Conservation (phyloP, 1,140 invertebrate genomes). For the Frieseomelitta varia region DNA sequence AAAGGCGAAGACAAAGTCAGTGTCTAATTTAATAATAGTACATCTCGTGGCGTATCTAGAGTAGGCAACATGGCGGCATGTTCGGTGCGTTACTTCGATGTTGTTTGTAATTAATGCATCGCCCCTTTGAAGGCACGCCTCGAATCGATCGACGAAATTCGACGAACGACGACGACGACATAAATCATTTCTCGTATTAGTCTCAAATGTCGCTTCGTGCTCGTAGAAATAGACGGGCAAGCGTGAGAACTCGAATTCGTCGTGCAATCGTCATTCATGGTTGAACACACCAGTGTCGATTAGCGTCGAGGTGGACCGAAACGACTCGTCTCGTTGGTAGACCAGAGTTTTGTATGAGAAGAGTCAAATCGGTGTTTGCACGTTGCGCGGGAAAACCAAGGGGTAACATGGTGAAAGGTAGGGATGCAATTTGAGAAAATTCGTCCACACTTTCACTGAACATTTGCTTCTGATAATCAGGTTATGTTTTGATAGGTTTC, state of each 20-base stretch:
- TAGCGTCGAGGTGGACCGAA: background rate
- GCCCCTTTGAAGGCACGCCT: background rate
- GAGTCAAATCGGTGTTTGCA: background rate
- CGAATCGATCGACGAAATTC: background rate
- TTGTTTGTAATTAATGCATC: background rate
- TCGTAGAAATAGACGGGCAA: background rate
- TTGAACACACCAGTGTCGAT: background rate
- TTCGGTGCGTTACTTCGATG: constrained; percentile 35
- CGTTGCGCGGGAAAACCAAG: background rate
- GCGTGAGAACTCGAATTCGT: constrained; percentile 32
- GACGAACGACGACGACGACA: no score
- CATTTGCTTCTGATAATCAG: constrained; percentile 25
- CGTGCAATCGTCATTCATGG: constrained; percentile 1
- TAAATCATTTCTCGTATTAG: background rate
- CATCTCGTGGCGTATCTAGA: background rate
- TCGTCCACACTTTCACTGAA: constrained; percentile 46
- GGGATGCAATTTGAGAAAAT: constrained; percentile 9
- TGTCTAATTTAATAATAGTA: constrained; percentile 38
- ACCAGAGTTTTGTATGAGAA: constrained; percentile 51
- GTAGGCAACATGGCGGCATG: constrained; percentile 43
- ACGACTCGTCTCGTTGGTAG: background rate
- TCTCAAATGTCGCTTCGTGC: background rate
- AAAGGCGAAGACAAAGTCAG: background rate
- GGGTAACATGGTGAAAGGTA: constrained; percentile 57
- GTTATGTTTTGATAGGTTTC: constrained; percentile 65